Evolutionary conservation across 1,140 invertebrate species (phyloP), one percentile per base, ranked within the genome.

Genomic region (Gonatopus flavifemur): DNA sequence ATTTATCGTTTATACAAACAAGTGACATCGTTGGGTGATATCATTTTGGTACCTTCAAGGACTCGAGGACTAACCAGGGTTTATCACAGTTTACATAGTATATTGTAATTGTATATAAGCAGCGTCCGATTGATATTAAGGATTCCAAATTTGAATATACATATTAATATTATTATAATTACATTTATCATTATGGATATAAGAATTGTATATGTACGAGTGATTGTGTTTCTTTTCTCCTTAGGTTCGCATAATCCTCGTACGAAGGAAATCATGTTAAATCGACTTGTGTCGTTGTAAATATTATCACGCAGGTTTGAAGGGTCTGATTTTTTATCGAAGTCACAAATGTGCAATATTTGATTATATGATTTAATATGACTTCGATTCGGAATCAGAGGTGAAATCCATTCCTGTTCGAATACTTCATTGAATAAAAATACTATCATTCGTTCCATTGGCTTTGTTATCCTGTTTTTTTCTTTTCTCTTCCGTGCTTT

Each of bases 21-120:
- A 32, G 31, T 13, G 31, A 32, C 16, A 13, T 10, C 31, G 12
- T 13, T 32, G 12, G 12, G 49, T 33, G 49, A 42, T 50, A 46
- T 46, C 49, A 24, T 46, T 40, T 41, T 44, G 57, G 30, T 44
- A 40, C 21, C 52, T 36, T 54, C 54, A 69, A 50, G 56, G 64
- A 70, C 66, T 76, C 65, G 66, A 71, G 76, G 74, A 78, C 71
- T 74, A 76, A 77, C 71, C 76, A 78, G 76, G 76, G 76, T 77
- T 76, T 72, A 69, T 53, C n/a, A n/a, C n/a, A n/a, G 61, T 72
- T 71, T 61, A 57, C 67, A 60, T 67, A 63, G 28, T 57, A 61
- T 71, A n/a, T n/a, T n/a, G 67, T 72, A 74, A 62, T n/a, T n/a
- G n/a, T n/a, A 70, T 72, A 73, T 52, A 58, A 55, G 38, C 47